A percentile compares a stretch with the other conserved stretches of the same genome.
These are phyloP conservation scores for Danio kyathit DNA, from an alignment of 2,797 vertebrate genomes.

Conservation along the genomic window DNA sequence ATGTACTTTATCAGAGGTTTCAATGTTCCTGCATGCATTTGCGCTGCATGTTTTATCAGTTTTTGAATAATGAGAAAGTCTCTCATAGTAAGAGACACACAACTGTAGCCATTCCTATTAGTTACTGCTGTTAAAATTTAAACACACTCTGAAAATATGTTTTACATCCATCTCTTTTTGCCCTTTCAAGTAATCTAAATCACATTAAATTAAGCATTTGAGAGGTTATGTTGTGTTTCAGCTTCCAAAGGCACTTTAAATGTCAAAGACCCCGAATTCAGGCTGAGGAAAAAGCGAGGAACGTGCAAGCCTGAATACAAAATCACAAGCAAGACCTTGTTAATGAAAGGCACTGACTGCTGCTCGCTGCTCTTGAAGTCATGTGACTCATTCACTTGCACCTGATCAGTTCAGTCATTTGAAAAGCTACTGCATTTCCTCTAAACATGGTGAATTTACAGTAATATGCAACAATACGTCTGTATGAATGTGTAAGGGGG, in stretches of 20 bases:
- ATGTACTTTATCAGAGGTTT: not conserved
- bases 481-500: not conserved
- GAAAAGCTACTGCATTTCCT: constrained; percentile 10
- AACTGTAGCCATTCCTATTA: not conserved
- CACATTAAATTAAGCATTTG: not conserved
- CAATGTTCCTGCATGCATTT: not conserved
- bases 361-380: constrained; percentile 8
- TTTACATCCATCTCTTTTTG: not conserved
- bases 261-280: not conserved
- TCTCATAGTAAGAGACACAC: not conserved
- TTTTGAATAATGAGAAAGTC: not conserved
- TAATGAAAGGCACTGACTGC: constrained; percentile 14
- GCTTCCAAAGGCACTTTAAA: not conserved
- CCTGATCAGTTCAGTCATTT: constrained; percentile 9
- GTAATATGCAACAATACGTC: not conserved
- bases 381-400: constrained; percentile 20
- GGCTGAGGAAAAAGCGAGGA: not conserved
- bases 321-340: constrained; percentile 24
- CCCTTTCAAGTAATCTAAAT: not conserved
- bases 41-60: not conserved
- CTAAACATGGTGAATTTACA: constrained; percentile 24
- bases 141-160: not conserved
- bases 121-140: not conserved
- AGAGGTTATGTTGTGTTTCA: not conserved
- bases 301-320: constrained; percentile 11